Percentiles rank a stretch among this genome's conserved stretches.
These are phyloP conservation scores for Abscondita cerata DNA, from an alignment of 2,888 invertebrate species.

Conservation along the genomic window DNA sequence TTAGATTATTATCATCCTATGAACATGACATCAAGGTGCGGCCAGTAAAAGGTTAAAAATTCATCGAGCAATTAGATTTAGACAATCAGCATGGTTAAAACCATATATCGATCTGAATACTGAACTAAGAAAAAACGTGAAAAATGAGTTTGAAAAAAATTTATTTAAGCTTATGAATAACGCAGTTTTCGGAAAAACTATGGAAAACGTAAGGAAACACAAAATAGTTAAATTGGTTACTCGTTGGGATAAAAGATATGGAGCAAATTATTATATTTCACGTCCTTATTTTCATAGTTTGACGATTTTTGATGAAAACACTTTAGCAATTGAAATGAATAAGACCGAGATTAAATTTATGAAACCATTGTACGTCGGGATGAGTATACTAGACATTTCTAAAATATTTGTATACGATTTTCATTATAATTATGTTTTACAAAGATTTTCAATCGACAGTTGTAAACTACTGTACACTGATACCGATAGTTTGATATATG, in stretches of 20 bases:
- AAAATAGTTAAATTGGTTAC: conserved; percentile 44
- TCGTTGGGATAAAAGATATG: conserved; percentile 37
- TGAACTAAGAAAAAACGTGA: conserved; percentile 41
- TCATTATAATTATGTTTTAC: conserved; percentile 35
- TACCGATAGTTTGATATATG: conserved; percentile 29
- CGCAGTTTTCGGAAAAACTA: conserved; percentile 46
- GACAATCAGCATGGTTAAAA: conserved; percentile 37
- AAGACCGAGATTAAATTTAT: too few relatives aligned
- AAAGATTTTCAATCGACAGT: conserved; percentile 24
- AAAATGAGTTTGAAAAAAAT: conserved; percentile 30
- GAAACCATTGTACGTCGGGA: conserved; percentile 40
- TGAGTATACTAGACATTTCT: conserved; percentile 38
- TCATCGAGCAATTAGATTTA: conserved; percentile 42
- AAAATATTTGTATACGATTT: conserved; percentile 40
- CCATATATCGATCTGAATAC: conserved; percentile 53
- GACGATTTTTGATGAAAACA: conserved; percentile 21
- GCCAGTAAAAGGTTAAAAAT: too few relatives aligned
- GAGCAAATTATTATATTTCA: conserved; percentile 31
- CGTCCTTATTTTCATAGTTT: conserved; percentile 30
- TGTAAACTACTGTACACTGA: conserved; percentile 35
- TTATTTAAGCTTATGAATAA: conserved; percentile 53
- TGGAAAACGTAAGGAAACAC: conserved; percentile 52
- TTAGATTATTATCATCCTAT: too few relatives aligned
- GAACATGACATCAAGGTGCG: too few relatives aligned
- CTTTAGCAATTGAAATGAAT: conserved; percentile 23